phyloP scores from a whole-genome alignment of 53 echinoderm and acorn worm species.

The Mesocentrotus franciscanus region DNA sequence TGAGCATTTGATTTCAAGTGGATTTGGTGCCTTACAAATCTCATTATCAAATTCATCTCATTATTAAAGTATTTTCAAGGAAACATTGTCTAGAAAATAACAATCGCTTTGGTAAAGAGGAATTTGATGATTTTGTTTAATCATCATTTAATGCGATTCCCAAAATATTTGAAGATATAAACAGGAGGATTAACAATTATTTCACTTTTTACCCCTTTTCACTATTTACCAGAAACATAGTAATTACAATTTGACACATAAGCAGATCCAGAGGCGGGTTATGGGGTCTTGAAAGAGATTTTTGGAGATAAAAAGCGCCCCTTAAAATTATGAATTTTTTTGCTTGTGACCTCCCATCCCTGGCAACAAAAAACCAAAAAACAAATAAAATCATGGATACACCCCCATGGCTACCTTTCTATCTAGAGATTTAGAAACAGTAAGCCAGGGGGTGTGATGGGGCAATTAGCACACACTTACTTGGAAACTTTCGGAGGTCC shows the following conservation, averaged over 20 bases:
- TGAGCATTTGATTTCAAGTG: too few species aligned
- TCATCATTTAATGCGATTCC: not conserved
- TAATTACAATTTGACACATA: not conserved
- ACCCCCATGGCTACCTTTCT: not conserved
- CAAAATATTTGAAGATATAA: not conserved
- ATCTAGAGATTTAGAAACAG: not conserved
- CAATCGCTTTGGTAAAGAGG: not conserved
- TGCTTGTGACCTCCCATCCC: too few species aligned
- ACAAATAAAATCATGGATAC: too few species aligned
- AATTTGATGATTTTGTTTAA: not conserved
- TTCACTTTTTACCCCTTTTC: not conserved
- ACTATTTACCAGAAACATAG: not conserved
- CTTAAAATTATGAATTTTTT: too few species aligned
- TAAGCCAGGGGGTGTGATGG: not conserved
- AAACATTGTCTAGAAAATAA: not conserved
- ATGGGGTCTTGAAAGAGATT: too few species aligned
- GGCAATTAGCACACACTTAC: not conserved
- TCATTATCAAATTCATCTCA: not conserved
- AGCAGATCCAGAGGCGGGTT: too few species aligned
- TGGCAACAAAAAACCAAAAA: too few species aligned
- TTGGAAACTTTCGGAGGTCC: slow-evolving; percentile 56
- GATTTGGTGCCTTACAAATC: too few species aligned
- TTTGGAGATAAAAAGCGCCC: too few species aligned
- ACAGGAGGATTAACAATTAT: not conserved
- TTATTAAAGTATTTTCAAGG: not conserved